Evolutionary conservation across 2,888 invertebrate species (phyloP).

Genomic region (Drosophila mayaguana): DNA sequence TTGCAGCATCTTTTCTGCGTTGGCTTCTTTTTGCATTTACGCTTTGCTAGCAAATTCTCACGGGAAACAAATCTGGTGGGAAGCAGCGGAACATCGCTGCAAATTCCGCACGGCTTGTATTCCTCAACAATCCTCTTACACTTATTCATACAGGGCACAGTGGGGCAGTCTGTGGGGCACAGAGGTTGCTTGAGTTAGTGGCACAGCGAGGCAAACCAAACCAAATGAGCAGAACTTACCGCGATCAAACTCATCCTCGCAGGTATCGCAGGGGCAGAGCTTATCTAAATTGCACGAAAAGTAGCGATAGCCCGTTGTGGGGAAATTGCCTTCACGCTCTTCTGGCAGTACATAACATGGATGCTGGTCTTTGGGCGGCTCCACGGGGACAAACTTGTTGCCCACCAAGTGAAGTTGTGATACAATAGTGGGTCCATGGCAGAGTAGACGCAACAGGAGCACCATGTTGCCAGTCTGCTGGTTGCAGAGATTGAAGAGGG

Average conservation of each 20-base stretch:
- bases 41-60: not conserved
- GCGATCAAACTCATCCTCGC: conserved; percentile 75
- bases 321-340: not conserved
- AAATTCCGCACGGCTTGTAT: not conserved
- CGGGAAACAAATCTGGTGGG: not conserved
- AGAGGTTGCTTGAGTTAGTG: not conserved
- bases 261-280: conserved; percentile 68
- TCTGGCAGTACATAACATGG: conserved; percentile 28
- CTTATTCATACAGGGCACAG: conserved; percentile 22
- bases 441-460: conserved; percentile 80
- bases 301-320: conserved; percentile 65
- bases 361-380: conserved; percentile 26
- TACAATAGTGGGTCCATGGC: conserved; percentile 82
- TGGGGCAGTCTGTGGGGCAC: conserved; percentile 44
- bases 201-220: too few relatives aligned
- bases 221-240: conserved; percentile 47
- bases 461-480: conserved; percentile 83
- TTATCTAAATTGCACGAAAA: conserved; percentile 76
- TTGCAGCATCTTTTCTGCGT: not conserved
- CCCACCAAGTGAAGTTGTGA: conserved; percentile 64
- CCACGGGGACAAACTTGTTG: not conserved
- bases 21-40: not conserved
- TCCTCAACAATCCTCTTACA: conserved; percentile 1
- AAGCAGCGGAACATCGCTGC: not conserved
- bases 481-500: conserved; percentile 77